Evolutionary conservation across 2,113 vertebrate species (phyloP), one percentile per base, ranked within the genome.

Genomic region (Anarhynchus alexandrinus): DNA sequence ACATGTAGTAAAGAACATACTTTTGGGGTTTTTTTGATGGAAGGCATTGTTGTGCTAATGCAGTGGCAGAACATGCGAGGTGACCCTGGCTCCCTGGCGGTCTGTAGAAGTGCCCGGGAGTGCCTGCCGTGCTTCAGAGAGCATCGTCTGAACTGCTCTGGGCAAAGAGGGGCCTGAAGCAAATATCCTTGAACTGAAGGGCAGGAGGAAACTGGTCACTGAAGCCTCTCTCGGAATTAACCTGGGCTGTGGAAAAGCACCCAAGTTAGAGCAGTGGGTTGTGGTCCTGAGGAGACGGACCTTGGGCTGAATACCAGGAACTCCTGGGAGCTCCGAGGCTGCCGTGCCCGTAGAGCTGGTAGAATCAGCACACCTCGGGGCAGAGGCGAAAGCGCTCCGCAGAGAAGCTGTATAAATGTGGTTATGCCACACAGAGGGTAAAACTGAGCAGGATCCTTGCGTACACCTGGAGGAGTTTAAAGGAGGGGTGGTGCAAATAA

Each of bases 1-100:
- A 7, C 21, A 1, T 5, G 2, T 0, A 2, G 25, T 1, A 1
- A 4, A 13, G 55, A 40, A 6, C 10, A 2, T 5, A 0, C 3
- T 10, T 15, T n/a, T n/a, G n/a, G n/a, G n/a, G n/a, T 34, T 52
- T 32, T 43, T 51, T 42, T 20, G 78, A 11, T 47, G 43, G 29
- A 72, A 64, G 45, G 5, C 10, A 0, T 5, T 12, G 64, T 6
- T n/a, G 69, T 42, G 85, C 70, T 36, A 78, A 7, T n/a, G 88
- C 83, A 55, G 86, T 2, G 58, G 42, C 51, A 11, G 59, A 9
- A 57, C 5, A 1, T 6, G 64, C 12, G 2, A 30, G 0, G 1
- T 3, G 3, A 76, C 6, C 49, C 67, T 3, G 23, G 9, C 70
- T 25, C 51, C 88, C 20, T 6, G 2, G 42, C 20, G 6, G 9